phyloP scores from a whole-genome alignment of 2,888 invertebrate genomes.

The Limnephilus lunatus region DNA sequence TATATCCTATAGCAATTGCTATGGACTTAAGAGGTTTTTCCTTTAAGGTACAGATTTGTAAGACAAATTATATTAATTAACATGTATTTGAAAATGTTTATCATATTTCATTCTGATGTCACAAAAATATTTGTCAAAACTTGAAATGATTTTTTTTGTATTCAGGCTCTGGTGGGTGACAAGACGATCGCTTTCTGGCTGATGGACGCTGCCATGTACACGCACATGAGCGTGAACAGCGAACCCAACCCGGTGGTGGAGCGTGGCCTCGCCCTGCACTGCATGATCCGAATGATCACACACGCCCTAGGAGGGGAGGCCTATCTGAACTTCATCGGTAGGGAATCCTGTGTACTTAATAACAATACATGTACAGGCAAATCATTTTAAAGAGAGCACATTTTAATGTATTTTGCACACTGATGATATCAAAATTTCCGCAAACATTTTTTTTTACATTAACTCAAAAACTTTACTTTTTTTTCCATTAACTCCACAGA shows the following conservation, averaged over 20 bases:
- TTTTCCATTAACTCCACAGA: no score
- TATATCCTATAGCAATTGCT: no score
- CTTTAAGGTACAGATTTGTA: no score
- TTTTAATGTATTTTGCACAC: no score
- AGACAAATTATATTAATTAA: no score
- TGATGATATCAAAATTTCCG: no score
- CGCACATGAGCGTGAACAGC: conserved; percentile 91
- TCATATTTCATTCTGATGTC: no score
- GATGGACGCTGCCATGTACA: conserved; percentile 99
- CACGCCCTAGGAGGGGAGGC: conserved; percentile 97
- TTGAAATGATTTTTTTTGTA: conserved; percentile 3
- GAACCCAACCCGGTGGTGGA: conserved; percentile 86
- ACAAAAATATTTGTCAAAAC: neutral
- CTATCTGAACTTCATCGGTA: conserved; percentile 99
- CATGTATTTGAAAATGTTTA: no score
- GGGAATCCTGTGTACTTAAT: conserved; percentile 65
- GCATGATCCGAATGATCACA: conserved; percentile 96
- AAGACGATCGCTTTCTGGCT: conserved; percentile 99
- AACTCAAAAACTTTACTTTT: no score
- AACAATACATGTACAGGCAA: neutral
- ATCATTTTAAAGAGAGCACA: neutral
- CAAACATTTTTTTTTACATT: no score
- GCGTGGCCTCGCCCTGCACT: conserved; percentile 97
- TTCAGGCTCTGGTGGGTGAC: conserved; percentile 94
- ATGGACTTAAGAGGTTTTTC: no score